phyloP scores from a whole-genome alignment of 1,140 invertebrate genomes.

The Tetramorium simillimum region DNA sequence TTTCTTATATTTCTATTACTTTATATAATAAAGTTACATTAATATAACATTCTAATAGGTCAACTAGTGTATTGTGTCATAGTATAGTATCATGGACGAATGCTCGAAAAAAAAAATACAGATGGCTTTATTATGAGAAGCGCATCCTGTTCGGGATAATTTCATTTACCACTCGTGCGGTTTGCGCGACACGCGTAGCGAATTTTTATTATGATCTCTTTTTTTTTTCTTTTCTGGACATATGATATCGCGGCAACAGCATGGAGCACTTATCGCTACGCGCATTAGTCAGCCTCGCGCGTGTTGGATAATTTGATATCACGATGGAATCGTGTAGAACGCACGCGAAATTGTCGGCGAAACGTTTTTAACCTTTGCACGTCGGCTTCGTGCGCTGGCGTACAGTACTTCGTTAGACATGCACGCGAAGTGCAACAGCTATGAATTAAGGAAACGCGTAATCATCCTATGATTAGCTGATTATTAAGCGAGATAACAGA shows the following conservation, averaged over 20 bases:
- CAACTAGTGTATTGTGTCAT: no score
- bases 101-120: neutral
- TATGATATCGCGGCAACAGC: slow-evolving; percentile 11
- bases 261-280: slow-evolving; percentile 47
- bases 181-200: neutral
- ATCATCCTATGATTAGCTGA: slow-evolving; percentile 26
- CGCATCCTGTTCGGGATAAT: neutral
- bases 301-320: slow-evolving; percentile 10
- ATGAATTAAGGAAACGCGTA: slow-evolving; percentile 25
- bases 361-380: slow-evolving; percentile 48
- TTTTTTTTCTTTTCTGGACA: neutral
- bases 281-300: slow-evolving; percentile 36
- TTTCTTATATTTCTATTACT: no score
- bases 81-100: neutral
- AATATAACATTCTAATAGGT: no score
- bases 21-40: no score
- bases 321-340: neutral
- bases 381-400: neutral
- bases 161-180: neutral
- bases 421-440: slow-evolving; percentile 41
- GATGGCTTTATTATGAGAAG: neutral
- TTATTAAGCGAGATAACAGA: slow-evolving; percentile 35
- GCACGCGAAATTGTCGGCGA: slow-evolving; percentile 19
- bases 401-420: neutral
- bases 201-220: slow-evolving; percentile 1